Conservation (phyloP, 35 echinoderm and acorn worm genomes). For the Apostichopus californicus region DNA sequence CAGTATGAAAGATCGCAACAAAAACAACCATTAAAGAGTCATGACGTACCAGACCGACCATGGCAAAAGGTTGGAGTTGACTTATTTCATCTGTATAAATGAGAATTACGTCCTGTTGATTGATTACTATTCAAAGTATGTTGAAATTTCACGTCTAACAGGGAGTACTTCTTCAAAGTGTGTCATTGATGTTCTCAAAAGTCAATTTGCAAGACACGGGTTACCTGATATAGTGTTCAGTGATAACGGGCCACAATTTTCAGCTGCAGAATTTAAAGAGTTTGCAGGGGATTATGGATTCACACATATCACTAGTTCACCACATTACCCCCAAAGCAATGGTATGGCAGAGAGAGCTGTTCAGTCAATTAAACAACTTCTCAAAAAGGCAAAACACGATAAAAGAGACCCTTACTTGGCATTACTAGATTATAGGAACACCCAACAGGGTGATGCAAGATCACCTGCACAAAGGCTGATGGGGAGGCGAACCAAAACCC, state of each 20-base stretch:
- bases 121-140: constrained; percentile 14
- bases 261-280: constrained; percentile 10
- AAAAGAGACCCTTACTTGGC: constrained; percentile 19
- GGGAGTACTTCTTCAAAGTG: background rate
- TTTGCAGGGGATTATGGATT: background rate
- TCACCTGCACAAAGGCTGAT: too few relatives aligned
- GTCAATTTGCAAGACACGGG: constrained; percentile 49
- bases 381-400: constrained; percentile 47
- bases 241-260: constrained; percentile 26
- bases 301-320: constrained; percentile 9
- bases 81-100: constrained; percentile 26
- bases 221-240: constrained; percentile 20
- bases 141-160: constrained; percentile 9
- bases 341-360: constrained; percentile 18
- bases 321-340: constrained; percentile 33
- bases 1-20: background rate
- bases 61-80: constrained; percentile 63
- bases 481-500: too few relatives aligned
- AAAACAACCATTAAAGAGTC: background rate
- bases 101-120: constrained; percentile 24
- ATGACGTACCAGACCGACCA: constrained; percentile 58
- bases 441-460: too few relatives aligned
- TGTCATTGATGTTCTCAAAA: background rate
- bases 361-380: constrained; percentile 29
- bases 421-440: background rate